phyloP scores from a whole-genome alignment of 2,888 invertebrate genomes.

The Itoplectis maculator region DNA sequence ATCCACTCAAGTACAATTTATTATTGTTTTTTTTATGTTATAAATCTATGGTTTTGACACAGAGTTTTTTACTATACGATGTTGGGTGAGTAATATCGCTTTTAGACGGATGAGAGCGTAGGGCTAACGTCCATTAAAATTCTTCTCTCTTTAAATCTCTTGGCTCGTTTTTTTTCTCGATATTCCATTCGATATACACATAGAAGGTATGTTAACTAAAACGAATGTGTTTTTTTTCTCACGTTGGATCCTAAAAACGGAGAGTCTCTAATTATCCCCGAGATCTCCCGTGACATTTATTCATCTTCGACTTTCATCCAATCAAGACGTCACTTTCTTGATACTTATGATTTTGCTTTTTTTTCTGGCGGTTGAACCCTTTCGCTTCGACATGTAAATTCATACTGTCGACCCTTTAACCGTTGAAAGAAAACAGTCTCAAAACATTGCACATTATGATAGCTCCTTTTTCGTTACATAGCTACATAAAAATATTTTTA shows the following conservation, averaged over 20 bases:
- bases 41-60: constrained; percentile 82
- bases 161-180: constrained; percentile 24
- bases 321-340: background rate
- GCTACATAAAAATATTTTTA: too few relatives aligned
- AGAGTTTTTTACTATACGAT: constrained; percentile 74
- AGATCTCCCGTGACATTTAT: constrained; percentile 37
- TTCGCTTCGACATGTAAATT: constrained; percentile 5
- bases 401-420: background rate
- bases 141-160: constrained; percentile 22
- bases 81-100: constrained; percentile 53
- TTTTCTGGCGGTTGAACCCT: background rate
- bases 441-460: too few relatives aligned
- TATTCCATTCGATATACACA: constrained; percentile 58
- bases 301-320: constrained; percentile 10
- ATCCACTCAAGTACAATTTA: constrained; percentile 79
- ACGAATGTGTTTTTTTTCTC: constrained; percentile 65
- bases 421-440: too few relatives aligned
- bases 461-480: too few relatives aligned
- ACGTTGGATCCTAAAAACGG: constrained; percentile 57
- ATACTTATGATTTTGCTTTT: background rate
- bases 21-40: constrained; percentile 78
- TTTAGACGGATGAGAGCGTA: constrained; percentile 44
- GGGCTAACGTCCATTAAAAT: constrained; percentile 43
- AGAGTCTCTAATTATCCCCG: constrained; percentile 30
- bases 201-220: constrained; percentile 62